phyloP scores from a whole-genome alignment of 2,113 vertebrate genomes.

The Picathartes gymnocephalus region DNA sequence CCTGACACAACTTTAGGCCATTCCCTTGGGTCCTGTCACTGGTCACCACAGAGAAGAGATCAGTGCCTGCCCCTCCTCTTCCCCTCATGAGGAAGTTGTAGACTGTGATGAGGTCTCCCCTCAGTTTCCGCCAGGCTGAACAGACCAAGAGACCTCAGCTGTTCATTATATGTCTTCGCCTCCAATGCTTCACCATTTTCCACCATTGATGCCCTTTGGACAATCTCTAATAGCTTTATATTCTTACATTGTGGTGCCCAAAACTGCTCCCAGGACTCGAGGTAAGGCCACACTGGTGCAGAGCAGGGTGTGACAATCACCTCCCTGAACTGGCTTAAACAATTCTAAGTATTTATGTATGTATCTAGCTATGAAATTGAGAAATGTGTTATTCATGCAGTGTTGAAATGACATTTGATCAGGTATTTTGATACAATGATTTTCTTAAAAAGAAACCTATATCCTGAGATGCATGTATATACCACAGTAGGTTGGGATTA shows the following conservation, averaged over 20 bases:
- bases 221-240: neutral
- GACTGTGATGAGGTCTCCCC: rapidly evolving
- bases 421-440: neutral
- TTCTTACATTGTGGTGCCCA: too few relatives aligned
- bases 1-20: neutral
- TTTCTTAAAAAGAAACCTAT: neutral
- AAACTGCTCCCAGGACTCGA: neutral
- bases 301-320: neutral
- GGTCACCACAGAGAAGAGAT: neutral
- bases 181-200: neutral
- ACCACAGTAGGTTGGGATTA: neutral
- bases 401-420: neutral
- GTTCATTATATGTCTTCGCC: neutral
- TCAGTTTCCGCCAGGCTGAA: neutral
- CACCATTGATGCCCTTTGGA: neutral
- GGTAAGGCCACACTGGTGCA: rapidly evolving
- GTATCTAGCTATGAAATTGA: neutral
- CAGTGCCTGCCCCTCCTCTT: neutral
- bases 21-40: rapidly evolving
- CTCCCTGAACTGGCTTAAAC: neutral
- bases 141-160: too few relatives aligned
- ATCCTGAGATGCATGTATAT: neutral
- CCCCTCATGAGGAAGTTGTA: neutral
- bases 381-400: neutral
- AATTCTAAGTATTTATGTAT: neutral